Evolutionary conservation across 2,797 vertebrate genomes (phyloP).

Genomic region (Mico argentatus): DNA sequence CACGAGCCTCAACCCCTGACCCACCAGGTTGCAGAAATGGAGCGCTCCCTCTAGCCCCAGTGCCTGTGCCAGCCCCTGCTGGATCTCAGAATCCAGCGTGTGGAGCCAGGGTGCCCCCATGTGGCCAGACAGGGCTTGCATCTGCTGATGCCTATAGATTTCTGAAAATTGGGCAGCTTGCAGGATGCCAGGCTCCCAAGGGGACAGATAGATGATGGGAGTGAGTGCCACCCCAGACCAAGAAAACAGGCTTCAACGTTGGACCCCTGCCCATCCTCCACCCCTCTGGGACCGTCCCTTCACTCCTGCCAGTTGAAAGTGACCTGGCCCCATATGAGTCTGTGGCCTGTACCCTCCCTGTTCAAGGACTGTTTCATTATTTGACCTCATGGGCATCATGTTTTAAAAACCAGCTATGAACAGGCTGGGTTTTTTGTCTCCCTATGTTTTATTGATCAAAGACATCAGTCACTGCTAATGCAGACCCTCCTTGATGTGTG

Average conservation of each 20-base stretch:
- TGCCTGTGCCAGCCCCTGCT: not conserved
- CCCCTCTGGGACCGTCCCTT: not conserved
- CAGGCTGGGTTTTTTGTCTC: not conserved
- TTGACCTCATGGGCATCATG: not conserved
- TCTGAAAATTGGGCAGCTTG: not conserved
- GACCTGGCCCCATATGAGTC: not conserved
- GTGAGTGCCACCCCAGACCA: not conserved
- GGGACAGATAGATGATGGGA: not conserved
- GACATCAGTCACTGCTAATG: not conserved
- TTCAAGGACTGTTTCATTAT: not conserved
- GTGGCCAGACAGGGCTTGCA: constrained; percentile 1
- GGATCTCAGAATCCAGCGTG: not conserved
- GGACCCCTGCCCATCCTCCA: not conserved
- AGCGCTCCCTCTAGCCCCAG: accelerated
- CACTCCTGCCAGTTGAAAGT: not conserved
- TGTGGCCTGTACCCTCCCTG: not conserved
- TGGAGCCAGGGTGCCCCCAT: constrained; percentile 20
- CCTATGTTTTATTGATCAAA: not conserved
- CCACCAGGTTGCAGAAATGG: accelerated
- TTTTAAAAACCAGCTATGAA: not conserved
- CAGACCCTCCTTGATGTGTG: not conserved
- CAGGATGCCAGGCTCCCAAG: not conserved
- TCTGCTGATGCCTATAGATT: not conserved
- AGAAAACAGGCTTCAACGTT: not conserved
- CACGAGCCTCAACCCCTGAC: not conserved